Conservation (phyloP, 1,140 invertebrate genomes). For the Tenebrio molitor region DNA sequence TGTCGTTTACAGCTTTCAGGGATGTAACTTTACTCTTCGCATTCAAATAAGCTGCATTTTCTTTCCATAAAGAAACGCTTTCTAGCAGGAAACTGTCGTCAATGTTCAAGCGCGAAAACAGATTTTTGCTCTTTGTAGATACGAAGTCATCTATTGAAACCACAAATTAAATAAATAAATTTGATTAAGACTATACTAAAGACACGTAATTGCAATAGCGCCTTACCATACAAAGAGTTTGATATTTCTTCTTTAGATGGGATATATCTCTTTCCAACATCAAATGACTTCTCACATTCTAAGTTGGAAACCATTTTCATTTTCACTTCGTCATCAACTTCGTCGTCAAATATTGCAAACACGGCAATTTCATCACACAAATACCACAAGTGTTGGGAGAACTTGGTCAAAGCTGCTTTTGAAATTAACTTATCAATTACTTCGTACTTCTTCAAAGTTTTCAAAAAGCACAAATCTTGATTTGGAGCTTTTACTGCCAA, state of each 20-base stretch:
- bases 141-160: not conserved
- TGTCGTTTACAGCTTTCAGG: slow-evolving; percentile 60
- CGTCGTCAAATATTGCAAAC: slow-evolving; percentile 54
- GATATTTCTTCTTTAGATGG: slow-evolving; percentile 17
- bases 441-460: slow-evolving; percentile 44
- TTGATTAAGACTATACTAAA: not conserved
- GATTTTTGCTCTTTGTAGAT: slow-evolving; percentile 11
- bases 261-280: slow-evolving; percentile 11
- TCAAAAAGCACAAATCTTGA: slow-evolving; percentile 49
- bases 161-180: not conserved
- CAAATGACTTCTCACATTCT: not conserved
- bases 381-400: slow-evolving; percentile 44
- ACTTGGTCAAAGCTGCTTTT: slow-evolving; percentile 33
- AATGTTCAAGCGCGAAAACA: slow-evolving; percentile 18
- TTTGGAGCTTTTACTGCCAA: slow-evolving; percentile 49
- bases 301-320: slow-evolving; percentile 46
- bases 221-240: slow-evolving; percentile 23
- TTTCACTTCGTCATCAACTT: slow-evolving; percentile 49
- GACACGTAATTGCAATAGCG: not conserved
- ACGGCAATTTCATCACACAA: slow-evolving; percentile 47
- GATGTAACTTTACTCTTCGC: slow-evolving; percentile 19
- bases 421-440: slow-evolving; percentile 46
- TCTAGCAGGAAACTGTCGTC: slow-evolving; percentile 41
- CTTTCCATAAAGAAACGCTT: not conserved
- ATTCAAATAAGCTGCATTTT: slow-evolving; percentile 21